Evolutionary conservation across 1,140 invertebrate genomes (phyloP).

Genomic region (Vanessa tameamea): DNA sequence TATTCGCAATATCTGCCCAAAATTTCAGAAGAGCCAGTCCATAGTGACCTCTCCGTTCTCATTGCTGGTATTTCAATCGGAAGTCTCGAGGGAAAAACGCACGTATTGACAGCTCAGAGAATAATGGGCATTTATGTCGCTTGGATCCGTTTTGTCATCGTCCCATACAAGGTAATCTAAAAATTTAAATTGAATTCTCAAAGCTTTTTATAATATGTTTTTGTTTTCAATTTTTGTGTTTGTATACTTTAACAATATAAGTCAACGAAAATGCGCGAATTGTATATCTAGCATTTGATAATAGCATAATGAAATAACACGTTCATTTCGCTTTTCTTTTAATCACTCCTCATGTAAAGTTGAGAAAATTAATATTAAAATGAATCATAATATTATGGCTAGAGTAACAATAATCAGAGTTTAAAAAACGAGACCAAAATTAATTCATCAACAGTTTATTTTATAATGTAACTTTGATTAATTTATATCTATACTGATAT

Average conservation of each 20-base stretch:
- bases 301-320: too few species aligned
- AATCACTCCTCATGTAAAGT: too few species aligned
- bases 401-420: too few species aligned
- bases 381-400: too few species aligned
- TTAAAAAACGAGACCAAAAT: too few species aligned
- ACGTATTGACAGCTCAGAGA: conserved; percentile 15
- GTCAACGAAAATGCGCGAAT: too few species aligned
- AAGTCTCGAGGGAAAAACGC: conserved; percentile 13
- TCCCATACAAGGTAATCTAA: conserved; percentile 21
- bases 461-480: too few species aligned
- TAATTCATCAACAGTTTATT: too few species aligned
- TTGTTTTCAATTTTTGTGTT: neutral
- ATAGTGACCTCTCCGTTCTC: conserved; percentile 7
- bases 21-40: conserved; percentile 13
- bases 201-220: neutral
- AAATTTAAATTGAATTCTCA: conserved; percentile 21
- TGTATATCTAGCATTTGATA: too few species aligned
- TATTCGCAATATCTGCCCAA: conserved; percentile 23
- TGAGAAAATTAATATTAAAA: too few species aligned
- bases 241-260: neutral
- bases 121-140: conserved; percentile 25
- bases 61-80: conserved; percentile 8
- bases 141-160: conserved; percentile 23
- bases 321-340: too few species aligned
- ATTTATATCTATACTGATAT: too few species aligned